These are phyloP conservation scores for Quadroppia sp. DNA, from an alignment of 2,888 invertebrate species.

Conservation along the genomic window DNA sequence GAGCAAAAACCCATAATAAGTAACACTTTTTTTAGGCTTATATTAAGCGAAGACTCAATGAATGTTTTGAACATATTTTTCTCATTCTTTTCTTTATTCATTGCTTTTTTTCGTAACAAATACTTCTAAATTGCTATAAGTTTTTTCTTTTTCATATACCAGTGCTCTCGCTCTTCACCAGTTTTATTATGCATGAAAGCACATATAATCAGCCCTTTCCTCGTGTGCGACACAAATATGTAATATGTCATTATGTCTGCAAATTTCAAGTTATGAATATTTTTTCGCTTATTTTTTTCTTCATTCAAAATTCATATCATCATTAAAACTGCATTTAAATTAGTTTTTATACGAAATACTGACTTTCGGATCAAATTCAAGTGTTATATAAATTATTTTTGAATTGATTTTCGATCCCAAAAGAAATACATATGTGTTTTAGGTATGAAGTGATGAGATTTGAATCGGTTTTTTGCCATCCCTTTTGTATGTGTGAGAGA, in stretches of 20 bases:
- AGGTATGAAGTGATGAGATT: not conserved
- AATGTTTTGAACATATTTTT: not conserved
- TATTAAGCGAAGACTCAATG: conserved; percentile 6
- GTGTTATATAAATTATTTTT: not conserved
- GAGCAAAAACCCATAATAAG: not conserved
- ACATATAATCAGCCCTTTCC: conserved; percentile 31
- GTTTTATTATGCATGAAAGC: conserved; percentile 30
- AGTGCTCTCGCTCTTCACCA: not conserved
- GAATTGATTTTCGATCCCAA: not conserved
- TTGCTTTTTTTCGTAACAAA: conserved; percentile 18
- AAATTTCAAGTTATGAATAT: conserved; percentile 26
- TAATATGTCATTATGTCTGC: conserved; percentile 32
- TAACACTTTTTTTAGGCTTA: not conserved
- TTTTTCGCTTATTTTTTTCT: not conserved
- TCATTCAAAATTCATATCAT: conserved; percentile 3
- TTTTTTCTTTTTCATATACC: not conserved
- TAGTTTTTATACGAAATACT: not conserved
- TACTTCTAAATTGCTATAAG: conserved; percentile 21
- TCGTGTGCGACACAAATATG: conserved; percentile 21
- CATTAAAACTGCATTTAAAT: conserved; percentile 15
- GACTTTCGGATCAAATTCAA: not conserved
- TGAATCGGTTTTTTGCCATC: not conserved
- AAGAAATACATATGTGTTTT: too few species aligned
- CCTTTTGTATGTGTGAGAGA: too few species aligned
- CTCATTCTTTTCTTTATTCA: conserved; percentile 1